Percentiles rank a stretch among this genome's conserved stretches.
Conservation (phyloP, 2,888 invertebrate species). For the Sesia bembeciformis region DNA sequence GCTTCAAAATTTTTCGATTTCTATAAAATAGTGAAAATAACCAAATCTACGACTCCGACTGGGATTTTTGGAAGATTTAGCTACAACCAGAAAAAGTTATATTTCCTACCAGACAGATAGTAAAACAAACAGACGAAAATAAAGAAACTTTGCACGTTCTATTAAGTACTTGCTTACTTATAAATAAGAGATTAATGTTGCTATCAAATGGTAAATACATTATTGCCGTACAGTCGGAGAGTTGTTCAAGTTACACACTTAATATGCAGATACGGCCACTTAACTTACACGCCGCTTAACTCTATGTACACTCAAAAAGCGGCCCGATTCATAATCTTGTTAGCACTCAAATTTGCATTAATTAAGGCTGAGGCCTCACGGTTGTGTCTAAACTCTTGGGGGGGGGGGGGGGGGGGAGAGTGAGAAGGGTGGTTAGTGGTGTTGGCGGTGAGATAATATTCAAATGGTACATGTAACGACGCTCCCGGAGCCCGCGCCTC, state of each 20-base stretch:
- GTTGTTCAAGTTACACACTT: not conserved
- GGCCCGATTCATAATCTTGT: conserved; percentile 71
- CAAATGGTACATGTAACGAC: conserved; percentile 75
- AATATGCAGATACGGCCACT: conserved; percentile 32
- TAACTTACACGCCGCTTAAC: conserved; percentile 40
- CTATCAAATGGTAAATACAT: too few relatives aligned
- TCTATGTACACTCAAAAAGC: conserved; percentile 60
- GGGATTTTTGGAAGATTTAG: too few relatives aligned
- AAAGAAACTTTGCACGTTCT: too few relatives aligned
- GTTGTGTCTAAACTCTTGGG: conserved; percentile 55
- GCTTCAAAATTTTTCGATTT: too few relatives aligned
- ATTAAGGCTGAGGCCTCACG: conserved; percentile 65
- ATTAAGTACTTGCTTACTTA: too few relatives aligned
- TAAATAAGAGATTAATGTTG: too few relatives aligned
- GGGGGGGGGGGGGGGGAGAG: conserved; percentile 13
- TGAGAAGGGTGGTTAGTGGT: conserved; percentile 12
- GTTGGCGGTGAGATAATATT: conserved; percentile 64
- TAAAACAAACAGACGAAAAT: too few relatives aligned
- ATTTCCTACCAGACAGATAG: too few relatives aligned
- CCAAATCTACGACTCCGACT: too few relatives aligned
- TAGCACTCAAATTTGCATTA: conserved; percentile 75
- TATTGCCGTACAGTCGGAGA: too few relatives aligned
- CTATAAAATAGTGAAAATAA: too few relatives aligned
- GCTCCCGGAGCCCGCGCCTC: conserved; percentile 46
- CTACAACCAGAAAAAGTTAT: too few relatives aligned